Evolutionary conservation across 2,797 vertebrate species (phyloP), one percentile per base, ranked within the genome.

Genomic region (Pangasius djambal): DNA sequence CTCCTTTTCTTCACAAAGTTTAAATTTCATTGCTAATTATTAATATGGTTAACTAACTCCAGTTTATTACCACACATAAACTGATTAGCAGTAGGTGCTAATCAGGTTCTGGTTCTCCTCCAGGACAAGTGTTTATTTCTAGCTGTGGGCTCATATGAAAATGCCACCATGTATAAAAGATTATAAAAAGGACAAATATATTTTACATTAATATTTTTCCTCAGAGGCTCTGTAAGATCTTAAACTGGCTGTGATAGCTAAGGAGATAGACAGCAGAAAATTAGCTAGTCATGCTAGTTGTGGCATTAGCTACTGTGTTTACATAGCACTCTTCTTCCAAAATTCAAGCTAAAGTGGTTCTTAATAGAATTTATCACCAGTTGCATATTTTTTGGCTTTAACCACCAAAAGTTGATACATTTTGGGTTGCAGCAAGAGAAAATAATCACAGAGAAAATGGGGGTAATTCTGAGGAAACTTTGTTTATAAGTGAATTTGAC

Each of bases 341-440:
- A 34, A 55, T 25, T 34, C 10, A 25, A 16, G 48, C 16, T 25
- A 34, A 55, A 37, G 9, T 83, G 7, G 37, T 2, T 48, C 7
- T 13, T 12, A 34, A 70, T 44, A 44, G n/a, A 22, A 15, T 70
- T 69, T 0, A 13, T 40, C 16, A 12, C 1, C 3, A 18, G 5
- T 48, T 18, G 40, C 82, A 67, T n/a, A 83, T 61, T 48, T 67
- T 84, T 84, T 67, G 57, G 3, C n/a, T 37, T 59, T 82, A 63
- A n/a, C 4, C 34, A 15, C 20, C 31, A 61, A 25, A 31, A 22
- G 20, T 61, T 16, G n/a, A 40, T 0, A 83, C 20, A 55, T 31
- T 57, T 61, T 22, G 18, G 1, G 8, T 81, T 37, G n/a, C 34
- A 55, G 50, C 6, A 79, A 57, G 18, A 34, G 79, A 59, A 82